Evolutionary conservation across 2,113 vertebrate genomes (phyloP).

Genomic region (Sapajus apella): DNA sequence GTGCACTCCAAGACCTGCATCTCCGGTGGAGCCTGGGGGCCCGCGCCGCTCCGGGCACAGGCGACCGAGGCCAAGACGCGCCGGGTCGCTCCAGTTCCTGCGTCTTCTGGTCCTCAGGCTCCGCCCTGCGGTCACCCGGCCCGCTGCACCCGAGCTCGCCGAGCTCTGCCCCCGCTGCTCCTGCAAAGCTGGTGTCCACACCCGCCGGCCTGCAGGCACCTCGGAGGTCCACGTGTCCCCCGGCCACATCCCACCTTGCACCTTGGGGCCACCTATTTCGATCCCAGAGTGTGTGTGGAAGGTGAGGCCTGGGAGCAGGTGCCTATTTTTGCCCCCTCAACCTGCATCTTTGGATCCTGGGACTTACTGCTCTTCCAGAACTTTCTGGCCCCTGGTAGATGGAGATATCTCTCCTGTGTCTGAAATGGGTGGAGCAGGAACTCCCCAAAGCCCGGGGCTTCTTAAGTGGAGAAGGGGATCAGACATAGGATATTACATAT

Average conservation of each 20-base stretch:
- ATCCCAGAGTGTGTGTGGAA: neutral
- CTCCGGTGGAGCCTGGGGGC: neutral
- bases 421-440: neutral
- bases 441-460: neutral
- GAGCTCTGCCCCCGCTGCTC: neutral
- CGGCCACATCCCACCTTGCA: neutral
- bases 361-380: neutral
- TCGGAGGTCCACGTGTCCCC: neutral
- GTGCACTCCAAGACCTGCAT: neutral
- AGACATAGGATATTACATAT: neutral
- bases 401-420: neutral
- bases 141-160: neutral
- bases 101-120: neutral
- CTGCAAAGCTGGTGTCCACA: neutral
- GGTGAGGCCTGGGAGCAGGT: neutral
- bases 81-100: accelerated
- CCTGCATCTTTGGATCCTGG: neutral
- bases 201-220: neutral
- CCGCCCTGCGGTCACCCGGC: neutral
- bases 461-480: neutral
- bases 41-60: slow-evolving; percentile 77
- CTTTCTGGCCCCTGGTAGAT: neutral
- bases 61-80: accelerated
- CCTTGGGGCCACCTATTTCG: neutral
- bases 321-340: neutral